phyloP scores from a whole-genome alignment of 1,140 invertebrate genomes.

The Meteorus sp. region DNA sequence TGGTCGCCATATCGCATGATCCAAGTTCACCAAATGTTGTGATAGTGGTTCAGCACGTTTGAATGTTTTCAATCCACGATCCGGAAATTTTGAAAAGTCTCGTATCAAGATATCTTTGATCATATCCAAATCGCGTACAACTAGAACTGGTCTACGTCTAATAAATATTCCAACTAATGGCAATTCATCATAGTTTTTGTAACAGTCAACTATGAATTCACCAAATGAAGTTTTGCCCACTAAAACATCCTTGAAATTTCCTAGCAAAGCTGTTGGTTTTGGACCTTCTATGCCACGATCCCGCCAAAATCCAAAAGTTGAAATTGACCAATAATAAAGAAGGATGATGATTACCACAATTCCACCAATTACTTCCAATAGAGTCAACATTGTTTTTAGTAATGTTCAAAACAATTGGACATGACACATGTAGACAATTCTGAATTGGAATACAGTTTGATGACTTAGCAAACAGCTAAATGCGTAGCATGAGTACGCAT shows the following conservation, averaged over 20 bases:
- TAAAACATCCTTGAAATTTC: constrained; percentile 35
- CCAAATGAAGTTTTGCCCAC: constrained; percentile 22
- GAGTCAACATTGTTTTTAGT: too few relatives aligned
- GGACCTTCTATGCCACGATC: constrained; percentile 38
- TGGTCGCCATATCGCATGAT: too few relatives aligned
- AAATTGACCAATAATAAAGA: constrained; percentile 6
- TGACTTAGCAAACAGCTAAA: too few relatives aligned
- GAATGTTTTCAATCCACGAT: constrained; percentile 55
- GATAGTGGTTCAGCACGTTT: constrained; percentile 57
- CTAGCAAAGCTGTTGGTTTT: constrained; percentile 39
- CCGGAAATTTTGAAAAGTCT: constrained; percentile 61
- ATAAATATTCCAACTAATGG: constrained; percentile 42
- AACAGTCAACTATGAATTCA: constrained; percentile 27
- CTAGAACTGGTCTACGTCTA: constrained; percentile 51
- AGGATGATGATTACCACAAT: background rate
- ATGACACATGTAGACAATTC: too few relatives aligned
- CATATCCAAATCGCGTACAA: constrained; percentile 63
- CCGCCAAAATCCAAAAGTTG: constrained; percentile 45
- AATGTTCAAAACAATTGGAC: too few relatives aligned
- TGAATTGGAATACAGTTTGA: too few relatives aligned
- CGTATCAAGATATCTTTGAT: constrained; percentile 65
- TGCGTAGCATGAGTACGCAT: too few relatives aligned
- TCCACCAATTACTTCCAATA: constrained; percentile 29
- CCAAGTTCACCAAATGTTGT: background rate
- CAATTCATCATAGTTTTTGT: constrained; percentile 24